phyloP scores from a whole-genome alignment of 1,140 invertebrate species.

The Bathynomus jamesi region DNA sequence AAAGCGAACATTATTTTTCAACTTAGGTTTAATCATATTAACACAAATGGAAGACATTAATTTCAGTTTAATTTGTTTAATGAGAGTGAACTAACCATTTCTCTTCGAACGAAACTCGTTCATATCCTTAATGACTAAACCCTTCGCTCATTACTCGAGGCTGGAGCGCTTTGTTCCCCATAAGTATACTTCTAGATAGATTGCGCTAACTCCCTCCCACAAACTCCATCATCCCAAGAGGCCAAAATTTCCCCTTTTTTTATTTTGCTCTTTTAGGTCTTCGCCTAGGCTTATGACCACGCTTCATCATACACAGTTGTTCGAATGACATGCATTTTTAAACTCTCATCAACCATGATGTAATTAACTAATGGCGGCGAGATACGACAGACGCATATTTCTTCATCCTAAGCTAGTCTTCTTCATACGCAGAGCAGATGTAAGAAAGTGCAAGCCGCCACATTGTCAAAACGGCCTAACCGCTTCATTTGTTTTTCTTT shows the following conservation, averaged over 20 bases:
- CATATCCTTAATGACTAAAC: background rate
- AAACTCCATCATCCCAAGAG: background rate
- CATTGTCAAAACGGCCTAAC: too few relatives aligned
- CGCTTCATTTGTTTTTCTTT: too few relatives aligned
- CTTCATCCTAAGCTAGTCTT: too few relatives aligned
- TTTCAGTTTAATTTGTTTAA: background rate
- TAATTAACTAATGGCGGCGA: constrained; percentile 1
- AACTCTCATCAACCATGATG: background rate
- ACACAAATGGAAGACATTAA: background rate
- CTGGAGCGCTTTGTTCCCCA: too few relatives aligned
- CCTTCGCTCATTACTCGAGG: background rate
- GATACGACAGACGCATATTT: too few relatives aligned
- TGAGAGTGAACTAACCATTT: background rate
- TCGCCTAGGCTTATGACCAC: background rate
- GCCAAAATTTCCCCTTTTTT: background rate
- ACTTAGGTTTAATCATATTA: background rate
- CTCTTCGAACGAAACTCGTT: background rate
- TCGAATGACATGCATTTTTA: background rate
- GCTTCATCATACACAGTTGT: background rate
- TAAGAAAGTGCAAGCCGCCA: too few relatives aligned
- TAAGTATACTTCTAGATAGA: too few relatives aligned
- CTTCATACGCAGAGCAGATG: too few relatives aligned
- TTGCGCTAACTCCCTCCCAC: background rate
- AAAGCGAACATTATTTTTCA: too few relatives aligned
- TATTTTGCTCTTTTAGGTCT: background rate